Base-by-base conservation (phyloP, 1,140 invertebrate genomes). In the Drosophila kanapiae region DNA sequence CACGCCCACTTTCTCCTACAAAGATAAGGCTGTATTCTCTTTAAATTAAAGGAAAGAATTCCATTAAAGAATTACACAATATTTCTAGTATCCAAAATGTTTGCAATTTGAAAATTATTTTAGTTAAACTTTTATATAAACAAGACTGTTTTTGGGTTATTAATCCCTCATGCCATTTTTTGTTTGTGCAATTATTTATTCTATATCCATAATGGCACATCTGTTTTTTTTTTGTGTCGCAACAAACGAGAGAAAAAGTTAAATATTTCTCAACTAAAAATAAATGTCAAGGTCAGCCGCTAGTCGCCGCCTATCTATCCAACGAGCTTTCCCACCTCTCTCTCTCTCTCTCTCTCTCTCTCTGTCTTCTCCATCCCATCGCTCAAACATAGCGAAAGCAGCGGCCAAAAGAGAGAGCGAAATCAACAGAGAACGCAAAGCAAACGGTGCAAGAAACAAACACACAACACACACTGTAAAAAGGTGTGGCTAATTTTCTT, bases 211-310 rank as follows among this genome's bases (percentile, higher is more conserved):
- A 57, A 33, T 47, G 40, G 48, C 47, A 63, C 78, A 69, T 75
- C 59, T 80, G 58, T 76, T 75, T 45, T 23, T 48, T 23, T 14
- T 51, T 13, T 51, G 38, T 86, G 70, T 70, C 43, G 59, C 60
- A 54, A 58, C 42, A 18, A 82, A 64, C 51, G 67, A 90, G 67
- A 85, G 78, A 90, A 85, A 81, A 79, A 68, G 70, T 90, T 78
- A 59, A 87, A 90, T 79, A 85, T 62, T 68, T 75, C 78, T 60
- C 61, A 80, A 78, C 90, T 90, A 90, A 80, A 90, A 90, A 90
- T 90, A 90, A 90, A 90, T 90, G 86, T 90, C 86, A 90, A 91
- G 86, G 86, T 90, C 86, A 82, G 65, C 79, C 51, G 64, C 51
- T 61, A 69, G 43, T 77, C 56, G 40, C 65, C 35, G 40, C 58